Evolutionary conservation across 2,113 vertebrate genomes (phyloP).

Genomic region (Pongo pygmaeus): DNA sequence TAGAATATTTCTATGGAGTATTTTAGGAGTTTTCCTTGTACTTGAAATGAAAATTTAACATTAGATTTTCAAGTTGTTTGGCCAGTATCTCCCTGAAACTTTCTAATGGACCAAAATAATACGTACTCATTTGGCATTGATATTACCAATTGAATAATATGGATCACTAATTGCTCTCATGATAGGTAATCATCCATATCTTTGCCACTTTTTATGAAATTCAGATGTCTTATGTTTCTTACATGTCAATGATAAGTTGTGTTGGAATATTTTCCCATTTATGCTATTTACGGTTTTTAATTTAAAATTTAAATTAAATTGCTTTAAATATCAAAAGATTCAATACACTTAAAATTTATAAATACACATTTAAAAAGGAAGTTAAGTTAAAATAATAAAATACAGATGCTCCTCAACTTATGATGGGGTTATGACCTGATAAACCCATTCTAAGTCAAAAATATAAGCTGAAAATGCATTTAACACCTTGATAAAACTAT

Average conservation of each 20-base stretch:
- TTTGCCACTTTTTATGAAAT: not conserved
- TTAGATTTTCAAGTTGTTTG: not conserved
- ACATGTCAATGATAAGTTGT: not conserved
- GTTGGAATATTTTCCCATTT: not conserved
- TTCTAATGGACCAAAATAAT: not conserved
- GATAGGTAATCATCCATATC: not conserved
- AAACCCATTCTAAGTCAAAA: not conserved
- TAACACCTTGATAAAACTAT: too few species aligned
- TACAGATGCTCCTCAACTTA: not conserved
- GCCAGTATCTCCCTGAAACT: not conserved
- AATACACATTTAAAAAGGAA: not conserved
- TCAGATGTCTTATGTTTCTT: not conserved
- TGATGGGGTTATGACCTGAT: not conserved
- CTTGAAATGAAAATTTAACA: not conserved
- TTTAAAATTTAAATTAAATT: not conserved
- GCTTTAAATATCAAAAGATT: not conserved
- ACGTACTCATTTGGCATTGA: not conserved
- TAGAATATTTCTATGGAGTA: slow-evolving; percentile 19
- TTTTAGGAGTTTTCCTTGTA: slow-evolving; percentile 5
- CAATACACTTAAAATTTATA: not conserved
- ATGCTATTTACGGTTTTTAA: not conserved
- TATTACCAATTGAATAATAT: not conserved
- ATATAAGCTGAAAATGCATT: too few species aligned
- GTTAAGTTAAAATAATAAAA: not conserved
- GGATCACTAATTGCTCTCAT: not conserved